Evolutionary conservation across 1,140 invertebrate species (phyloP), one percentile per base, ranked within the genome.

Genomic region (Nylanderia fulva): DNA sequence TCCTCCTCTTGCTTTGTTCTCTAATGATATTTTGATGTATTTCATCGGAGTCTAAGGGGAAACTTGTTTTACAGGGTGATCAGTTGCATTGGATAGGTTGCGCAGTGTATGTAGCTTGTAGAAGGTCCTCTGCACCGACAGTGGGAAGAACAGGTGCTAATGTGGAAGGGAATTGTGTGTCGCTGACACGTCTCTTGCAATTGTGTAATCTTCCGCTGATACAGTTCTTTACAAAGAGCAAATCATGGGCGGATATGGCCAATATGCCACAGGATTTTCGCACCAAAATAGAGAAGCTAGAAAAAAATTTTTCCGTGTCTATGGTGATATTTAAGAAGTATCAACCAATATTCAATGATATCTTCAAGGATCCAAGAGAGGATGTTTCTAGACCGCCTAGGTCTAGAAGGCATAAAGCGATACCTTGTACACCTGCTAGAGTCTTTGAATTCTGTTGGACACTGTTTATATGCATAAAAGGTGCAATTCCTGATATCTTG

Each of bases 151-250:
- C 96, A 87, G 94, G 97, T 90, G 90, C 95, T 69, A 95, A 96
- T 80, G 96, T 99, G 2, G 97, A 99, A 94, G 98, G 98, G 27
- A 99, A 99, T 92, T 98, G 98, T 94, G 98, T 99, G 2, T 99
- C 98, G 75, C 95, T 99, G 2, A 99, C 98, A 5, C 96, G 98
- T 90, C 95, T 99, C 18, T 95, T 99, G 1, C 96, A 97, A 91
- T 96, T 98, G 42, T 98, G 98, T 93, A 98, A 98, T 93, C 96
- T 99, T 77, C 98, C 97, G 90, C 95, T 99, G 56, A 97, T 98
- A 83, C 97, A 99, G 87, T 99, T 99, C 95, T 99, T 99, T 93
- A 97, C 96, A 63, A 99, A 99, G 95, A 99, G 99, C 91, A 98
- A 98, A 93, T 98, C 97, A 91, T 99, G 99, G 99, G 97, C 97